Evolutionary conservation across 1,140 invertebrate genomes (phyloP).

Genomic region (Zophobas morio): DNA sequence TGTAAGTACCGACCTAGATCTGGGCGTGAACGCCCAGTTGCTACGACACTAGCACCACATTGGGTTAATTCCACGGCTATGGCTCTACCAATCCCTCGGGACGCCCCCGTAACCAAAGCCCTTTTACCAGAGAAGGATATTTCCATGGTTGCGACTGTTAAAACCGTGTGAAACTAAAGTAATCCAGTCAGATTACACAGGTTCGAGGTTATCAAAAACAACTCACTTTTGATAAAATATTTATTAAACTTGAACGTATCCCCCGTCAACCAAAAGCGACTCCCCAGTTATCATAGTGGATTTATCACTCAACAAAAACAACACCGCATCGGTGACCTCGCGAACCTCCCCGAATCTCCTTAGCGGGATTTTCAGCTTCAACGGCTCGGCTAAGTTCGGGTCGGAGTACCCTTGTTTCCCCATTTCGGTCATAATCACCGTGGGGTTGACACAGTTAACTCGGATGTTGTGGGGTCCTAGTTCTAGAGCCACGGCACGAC

Average conservation of each 20-base stretch:
- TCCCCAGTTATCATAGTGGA: conserved; percentile 88
- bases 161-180: neutral
- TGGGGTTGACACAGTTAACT: conserved; percentile 92
- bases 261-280: conserved; percentile 87
- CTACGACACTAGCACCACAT: conserved; percentile 73
- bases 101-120: conserved; percentile 32
- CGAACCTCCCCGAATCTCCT: conserved; percentile 81
- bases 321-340: conserved; percentile 85
- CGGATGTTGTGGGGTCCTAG: conserved; percentile 88
- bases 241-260: conserved; percentile 68
- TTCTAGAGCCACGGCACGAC: conserved; percentile 87
- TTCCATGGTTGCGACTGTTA: conserved; percentile 17
- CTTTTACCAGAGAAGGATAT: conserved; percentile 36
- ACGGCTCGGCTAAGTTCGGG: conserved; percentile 77
- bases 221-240: too few species aligned
- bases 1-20: conserved; percentile 64
- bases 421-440: conserved; percentile 93
- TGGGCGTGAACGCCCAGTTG: conserved; percentile 70
- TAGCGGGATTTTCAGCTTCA: conserved; percentile 87
- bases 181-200: too few species aligned
- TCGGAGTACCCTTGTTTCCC: conserved; percentile 88
- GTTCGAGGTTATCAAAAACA: too few species aligned
- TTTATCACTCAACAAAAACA: conserved; percentile 86
- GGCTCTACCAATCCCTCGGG: conserved; percentile 70
- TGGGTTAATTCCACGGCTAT: conserved; percentile 70